These are phyloP conservation scores for Thymelicus acteon DNA, from an alignment of 2,888 invertebrate species.

Conservation along the genomic window DNA sequence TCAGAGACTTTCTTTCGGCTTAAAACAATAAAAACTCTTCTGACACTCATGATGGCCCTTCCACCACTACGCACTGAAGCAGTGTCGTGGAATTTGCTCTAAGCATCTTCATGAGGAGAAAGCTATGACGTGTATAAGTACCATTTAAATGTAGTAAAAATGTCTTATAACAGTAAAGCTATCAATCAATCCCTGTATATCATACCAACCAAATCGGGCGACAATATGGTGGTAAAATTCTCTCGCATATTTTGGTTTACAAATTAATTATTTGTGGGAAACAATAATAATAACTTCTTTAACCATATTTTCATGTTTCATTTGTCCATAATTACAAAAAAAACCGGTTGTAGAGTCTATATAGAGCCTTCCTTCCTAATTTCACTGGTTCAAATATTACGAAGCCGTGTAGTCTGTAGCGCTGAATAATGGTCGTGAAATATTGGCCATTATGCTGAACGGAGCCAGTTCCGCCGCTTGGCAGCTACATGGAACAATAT, in stretches of 20 bases:
- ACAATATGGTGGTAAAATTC: too few species aligned
- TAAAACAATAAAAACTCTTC: too few species aligned
- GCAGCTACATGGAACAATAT: conserved; percentile 26
- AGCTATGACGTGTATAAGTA: too few species aligned
- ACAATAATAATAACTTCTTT: too few species aligned
- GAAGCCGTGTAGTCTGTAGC: conserved; percentile 8
- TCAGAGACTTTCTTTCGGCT: too few species aligned
- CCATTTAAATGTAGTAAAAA: too few species aligned
- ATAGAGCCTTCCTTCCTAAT: background rate
- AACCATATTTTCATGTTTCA: background rate
- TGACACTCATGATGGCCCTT: too few species aligned
- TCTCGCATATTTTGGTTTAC: too few species aligned
- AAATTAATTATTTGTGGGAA: too few species aligned
- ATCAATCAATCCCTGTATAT: too few species aligned
- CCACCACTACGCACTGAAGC: too few species aligned
- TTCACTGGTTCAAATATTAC: conserved; percentile 8
- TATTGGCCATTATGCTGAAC: conserved; percentile 22
- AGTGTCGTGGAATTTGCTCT: background rate
- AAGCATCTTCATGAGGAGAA: background rate
- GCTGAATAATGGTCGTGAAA: conserved; percentile 24
- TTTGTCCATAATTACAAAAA: background rate
- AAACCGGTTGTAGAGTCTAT: background rate
- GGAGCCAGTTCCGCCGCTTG: conserved; percentile 7
- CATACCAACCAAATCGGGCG: background rate
- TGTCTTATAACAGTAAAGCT: background rate